phyloP scores from a whole-genome alignment of 1,140 invertebrate genomes.

The Diachasmimorpha longicaudata region DNA sequence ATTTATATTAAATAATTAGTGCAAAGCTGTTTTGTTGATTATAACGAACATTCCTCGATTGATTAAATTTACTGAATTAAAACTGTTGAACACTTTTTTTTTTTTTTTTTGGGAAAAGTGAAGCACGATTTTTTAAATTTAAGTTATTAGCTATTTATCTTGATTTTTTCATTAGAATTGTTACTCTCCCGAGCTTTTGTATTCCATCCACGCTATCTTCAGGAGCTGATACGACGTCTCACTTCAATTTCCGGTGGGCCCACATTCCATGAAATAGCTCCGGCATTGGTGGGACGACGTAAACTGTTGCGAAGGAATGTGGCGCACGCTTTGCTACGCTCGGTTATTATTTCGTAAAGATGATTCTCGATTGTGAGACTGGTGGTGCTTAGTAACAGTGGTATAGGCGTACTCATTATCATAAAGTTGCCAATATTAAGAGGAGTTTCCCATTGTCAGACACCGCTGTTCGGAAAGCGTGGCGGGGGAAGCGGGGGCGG shows the following conservation, averaged over 20 bases:
- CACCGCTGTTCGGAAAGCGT: constrained; percentile 71
- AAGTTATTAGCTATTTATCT: neutral
- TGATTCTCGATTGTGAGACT: constrained; percentile 60
- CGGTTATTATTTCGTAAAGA: constrained; percentile 63
- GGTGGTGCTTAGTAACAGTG: constrained; percentile 46
- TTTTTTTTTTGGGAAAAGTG: neutral
- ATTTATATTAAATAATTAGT: neutral
- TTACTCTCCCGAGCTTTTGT: neutral
- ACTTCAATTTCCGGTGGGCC: constrained; percentile 8
- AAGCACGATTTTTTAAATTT: neutral
- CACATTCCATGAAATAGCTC: constrained; percentile 29
- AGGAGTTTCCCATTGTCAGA: constrained; percentile 72
- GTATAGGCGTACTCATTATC: constrained; percentile 58
- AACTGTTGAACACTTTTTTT: constrained; percentile 14
- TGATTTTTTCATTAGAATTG: neutral
- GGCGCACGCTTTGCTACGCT: constrained; percentile 66
- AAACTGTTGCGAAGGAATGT: constrained; percentile 64
- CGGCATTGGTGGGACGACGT: constrained; percentile 34
- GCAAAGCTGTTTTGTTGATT: neutral
- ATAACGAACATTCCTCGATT: neutral
- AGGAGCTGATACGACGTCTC: neutral
- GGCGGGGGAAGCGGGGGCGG: constrained; percentile 73
- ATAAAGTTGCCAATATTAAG: constrained; percentile 63
- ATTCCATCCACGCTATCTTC: neutral
- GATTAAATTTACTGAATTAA: neutral